These are phyloP conservation scores for Drosophila sechellia DNA, from an alignment of 1,140 invertebrate species.

Conservation along the genomic window DNA sequence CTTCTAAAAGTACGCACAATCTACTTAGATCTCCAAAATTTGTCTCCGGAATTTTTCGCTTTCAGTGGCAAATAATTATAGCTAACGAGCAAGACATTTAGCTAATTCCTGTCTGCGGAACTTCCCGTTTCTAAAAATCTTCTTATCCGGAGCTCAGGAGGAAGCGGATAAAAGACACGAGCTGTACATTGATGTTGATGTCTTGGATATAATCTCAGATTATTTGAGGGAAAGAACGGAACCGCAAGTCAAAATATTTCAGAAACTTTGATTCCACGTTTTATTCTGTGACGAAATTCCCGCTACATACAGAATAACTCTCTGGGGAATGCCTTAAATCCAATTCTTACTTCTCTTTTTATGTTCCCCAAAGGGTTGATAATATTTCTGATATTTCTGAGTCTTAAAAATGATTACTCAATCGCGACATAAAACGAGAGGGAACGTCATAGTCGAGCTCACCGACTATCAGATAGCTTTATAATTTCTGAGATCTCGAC, in stretches of 20 bases:
- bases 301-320: conserved; percentile 9
- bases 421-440: not conserved
- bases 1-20: not conserved
- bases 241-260: not conserved
- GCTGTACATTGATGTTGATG: conserved; percentile 35
- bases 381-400: not conserved
- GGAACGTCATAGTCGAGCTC: no score
- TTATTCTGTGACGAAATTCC: conserved; percentile 1
- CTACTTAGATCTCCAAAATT: not conserved
- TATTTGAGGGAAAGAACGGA: conserved; percentile 7
- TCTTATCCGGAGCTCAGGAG: conserved; percentile 9
- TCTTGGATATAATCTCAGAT: conserved; percentile 27
- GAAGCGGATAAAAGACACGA: conserved; percentile 3
- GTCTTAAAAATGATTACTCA: conserved; percentile 2
- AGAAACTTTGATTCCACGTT: not conserved
- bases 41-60: not conserved
- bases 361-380: conserved; percentile 14
- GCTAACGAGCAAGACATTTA: not conserved
- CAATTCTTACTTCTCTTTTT: not conserved
- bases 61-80: conserved; percentile 58
- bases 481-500: no score
- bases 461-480: no score
- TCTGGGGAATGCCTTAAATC: conserved; percentile 11
- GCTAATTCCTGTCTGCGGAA: conserved; percentile 23
- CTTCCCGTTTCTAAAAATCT: conserved; percentile 36